Conservation (phyloP, 1,140 invertebrate genomes). For the Orchesella cincta region DNA sequence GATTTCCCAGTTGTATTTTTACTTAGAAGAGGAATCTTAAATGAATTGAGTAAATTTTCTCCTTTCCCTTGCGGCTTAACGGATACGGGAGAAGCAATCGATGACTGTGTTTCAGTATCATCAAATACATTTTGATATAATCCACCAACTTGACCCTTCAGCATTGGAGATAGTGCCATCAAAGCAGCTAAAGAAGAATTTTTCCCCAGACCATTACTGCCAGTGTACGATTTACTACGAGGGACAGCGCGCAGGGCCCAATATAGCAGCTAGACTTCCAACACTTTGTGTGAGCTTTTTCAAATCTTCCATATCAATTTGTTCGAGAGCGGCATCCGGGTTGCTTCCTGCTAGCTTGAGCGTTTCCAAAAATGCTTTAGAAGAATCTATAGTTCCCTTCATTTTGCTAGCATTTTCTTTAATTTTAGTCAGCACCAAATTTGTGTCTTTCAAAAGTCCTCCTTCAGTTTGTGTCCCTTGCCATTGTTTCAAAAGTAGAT, state of each 20-base stretch:
- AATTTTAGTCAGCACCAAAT: not conserved
- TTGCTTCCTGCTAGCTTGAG: not conserved
- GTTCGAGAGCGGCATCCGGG: not conserved
- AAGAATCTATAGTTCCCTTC: not conserved
- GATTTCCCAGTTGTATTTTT: not conserved
- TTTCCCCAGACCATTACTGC: not conserved
- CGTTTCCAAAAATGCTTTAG: not conserved
- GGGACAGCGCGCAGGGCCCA: not conserved
- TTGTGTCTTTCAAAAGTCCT: not conserved
- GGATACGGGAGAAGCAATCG: too few relatives aligned
- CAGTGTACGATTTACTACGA: not conserved
- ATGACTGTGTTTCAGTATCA: not conserved
- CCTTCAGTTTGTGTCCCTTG: not conserved
- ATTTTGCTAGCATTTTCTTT: not conserved
- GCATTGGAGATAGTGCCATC: not conserved
- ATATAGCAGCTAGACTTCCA: not conserved
- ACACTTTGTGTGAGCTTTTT: not conserved
- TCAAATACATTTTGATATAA: constrained; percentile 5
- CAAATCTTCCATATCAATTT: not conserved
- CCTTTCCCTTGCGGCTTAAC: not conserved
- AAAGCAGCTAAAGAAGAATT: not conserved
- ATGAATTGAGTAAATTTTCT: not conserved
- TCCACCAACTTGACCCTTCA: constrained; percentile 10
- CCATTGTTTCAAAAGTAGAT: constrained; percentile 54
- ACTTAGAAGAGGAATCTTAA: not conserved